Conservation (phyloP, 2,113 vertebrate genomes). For the Thryonomys swinderianus region DNA sequence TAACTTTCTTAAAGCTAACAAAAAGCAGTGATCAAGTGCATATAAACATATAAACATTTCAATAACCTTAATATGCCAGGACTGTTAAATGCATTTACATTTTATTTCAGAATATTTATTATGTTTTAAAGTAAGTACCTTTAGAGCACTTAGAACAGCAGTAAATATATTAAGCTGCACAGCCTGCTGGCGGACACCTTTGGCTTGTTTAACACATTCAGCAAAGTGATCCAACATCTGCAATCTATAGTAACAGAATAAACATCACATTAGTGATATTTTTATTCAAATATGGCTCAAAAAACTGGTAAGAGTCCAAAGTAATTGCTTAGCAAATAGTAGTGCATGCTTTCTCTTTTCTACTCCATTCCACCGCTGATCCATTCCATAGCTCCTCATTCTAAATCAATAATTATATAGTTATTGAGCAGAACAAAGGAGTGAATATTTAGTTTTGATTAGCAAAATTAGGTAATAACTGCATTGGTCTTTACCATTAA, state of each 20-base stretch:
- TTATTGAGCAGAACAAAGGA: conserved; percentile 27
- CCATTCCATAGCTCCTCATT: background rate
- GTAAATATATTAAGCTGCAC: conserved; percentile 99
- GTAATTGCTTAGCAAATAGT: conserved; percentile 48
- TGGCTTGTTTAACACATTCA: conserved; percentile 99
- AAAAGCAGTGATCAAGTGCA: conserved; percentile 20
- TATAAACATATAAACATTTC: background rate
- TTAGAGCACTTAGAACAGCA: conserved; percentile 97
- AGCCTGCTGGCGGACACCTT: conserved; percentile 98
- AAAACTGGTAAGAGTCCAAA: conserved; percentile 12
- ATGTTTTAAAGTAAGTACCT: conserved; percentile 87
- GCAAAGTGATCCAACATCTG: conserved; percentile 99
- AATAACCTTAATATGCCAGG: background rate
- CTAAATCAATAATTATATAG: background rate
- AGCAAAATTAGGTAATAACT: conserved; percentile 9
- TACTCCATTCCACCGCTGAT: conserved; percentile 29
- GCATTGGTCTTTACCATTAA: background rate
- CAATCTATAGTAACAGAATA: conserved; percentile 87
- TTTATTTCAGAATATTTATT: conserved; percentile 17
- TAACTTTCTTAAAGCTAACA: conserved; percentile 24
- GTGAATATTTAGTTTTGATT: conserved; percentile 4
- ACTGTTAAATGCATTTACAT: conserved; percentile 1
- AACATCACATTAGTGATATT: conserved; percentile 7
- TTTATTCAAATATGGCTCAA: conserved; percentile 39
- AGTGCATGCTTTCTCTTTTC: background rate